A percentile compares a stretch with the other conserved stretches of the same genome.
Evolutionary conservation across 2,888 invertebrate genomes (phyloP).

Genomic region (Euzetes globulus): DNA sequence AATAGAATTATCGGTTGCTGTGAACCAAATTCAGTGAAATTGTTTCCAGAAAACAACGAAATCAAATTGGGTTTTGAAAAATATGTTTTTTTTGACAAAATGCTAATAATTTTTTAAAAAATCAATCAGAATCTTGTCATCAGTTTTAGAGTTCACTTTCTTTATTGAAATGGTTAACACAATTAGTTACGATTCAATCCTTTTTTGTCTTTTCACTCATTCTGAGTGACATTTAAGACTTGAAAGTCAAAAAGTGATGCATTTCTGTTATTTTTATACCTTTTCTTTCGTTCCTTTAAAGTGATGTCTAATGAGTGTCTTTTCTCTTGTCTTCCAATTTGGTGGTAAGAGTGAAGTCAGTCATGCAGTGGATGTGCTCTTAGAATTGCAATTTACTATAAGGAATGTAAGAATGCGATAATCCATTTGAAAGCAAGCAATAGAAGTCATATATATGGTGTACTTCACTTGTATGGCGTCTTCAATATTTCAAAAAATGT

Average conservation of each 20-base stretch:
- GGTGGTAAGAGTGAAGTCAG: constrained; percentile 1
- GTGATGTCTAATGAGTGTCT: constrained; percentile 9
- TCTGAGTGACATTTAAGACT: no score
- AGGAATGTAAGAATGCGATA: neutral
- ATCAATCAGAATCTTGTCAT: no score
- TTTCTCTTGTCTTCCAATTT: neutral
- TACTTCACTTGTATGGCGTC: neutral
- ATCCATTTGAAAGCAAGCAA: constrained; percentile 21
- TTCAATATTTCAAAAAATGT: constrained; percentile 23
- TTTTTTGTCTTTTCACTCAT: no score
- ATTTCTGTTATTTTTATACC: no score
- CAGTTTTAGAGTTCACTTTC: no score
- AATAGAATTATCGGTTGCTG: neutral
- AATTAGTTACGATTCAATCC: no score
- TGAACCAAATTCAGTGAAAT: neutral
- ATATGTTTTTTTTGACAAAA: no score
- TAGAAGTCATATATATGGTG: neutral
- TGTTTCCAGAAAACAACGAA: neutral
- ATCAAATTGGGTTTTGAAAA: no score
- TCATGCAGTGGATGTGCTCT: constrained; percentile 6
- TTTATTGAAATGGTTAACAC: no score
- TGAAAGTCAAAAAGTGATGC: no score
- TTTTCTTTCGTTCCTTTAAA: neutral
- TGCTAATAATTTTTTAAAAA: no score
- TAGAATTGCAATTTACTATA: neutral